phyloP scores from a whole-genome alignment of 2,888 invertebrate species.

The Gibbula magus region DNA sequence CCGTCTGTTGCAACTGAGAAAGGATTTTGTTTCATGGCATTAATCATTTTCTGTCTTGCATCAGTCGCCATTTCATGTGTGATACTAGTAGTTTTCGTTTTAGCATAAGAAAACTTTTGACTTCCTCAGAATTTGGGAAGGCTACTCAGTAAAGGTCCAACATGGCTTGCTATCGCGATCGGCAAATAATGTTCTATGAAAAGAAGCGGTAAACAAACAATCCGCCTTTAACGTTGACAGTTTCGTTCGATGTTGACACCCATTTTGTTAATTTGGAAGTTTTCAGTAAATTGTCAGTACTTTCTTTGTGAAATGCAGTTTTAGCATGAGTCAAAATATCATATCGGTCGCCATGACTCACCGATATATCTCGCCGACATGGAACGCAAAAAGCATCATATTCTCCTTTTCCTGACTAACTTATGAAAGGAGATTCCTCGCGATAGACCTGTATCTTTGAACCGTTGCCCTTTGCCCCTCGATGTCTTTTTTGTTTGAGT shows the following conservation, averaged over 20 bases:
- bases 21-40: neutral
- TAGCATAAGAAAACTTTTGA: neutral
- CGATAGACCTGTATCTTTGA: too few species aligned
- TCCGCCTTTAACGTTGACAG: neutral
- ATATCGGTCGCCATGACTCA: neutral
- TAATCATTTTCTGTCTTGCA: neutral
- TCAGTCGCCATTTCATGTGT: neutral
- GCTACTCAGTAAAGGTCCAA: neutral
- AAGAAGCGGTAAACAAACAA: neutral
- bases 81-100: slow-evolving; percentile 18
- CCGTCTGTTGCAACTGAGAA: neutral
- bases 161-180: neutral
- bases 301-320: neutral
- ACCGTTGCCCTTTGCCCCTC: too few species aligned
- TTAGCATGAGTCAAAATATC: neutral
- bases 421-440: slow-evolving; percentile 1
- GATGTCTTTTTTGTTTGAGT: too few species aligned
- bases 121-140: slow-evolving; percentile 18
- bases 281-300: neutral
- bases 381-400: neutral
- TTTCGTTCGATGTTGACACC: neutral
- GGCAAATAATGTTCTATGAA: neutral
- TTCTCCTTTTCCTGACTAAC: neutral
- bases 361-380: neutral
- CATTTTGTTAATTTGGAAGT: neutral